Base-by-base conservation (phyloP, 2,888 invertebrate genomes). In the Aphidoletes aphidimyza region DNA sequence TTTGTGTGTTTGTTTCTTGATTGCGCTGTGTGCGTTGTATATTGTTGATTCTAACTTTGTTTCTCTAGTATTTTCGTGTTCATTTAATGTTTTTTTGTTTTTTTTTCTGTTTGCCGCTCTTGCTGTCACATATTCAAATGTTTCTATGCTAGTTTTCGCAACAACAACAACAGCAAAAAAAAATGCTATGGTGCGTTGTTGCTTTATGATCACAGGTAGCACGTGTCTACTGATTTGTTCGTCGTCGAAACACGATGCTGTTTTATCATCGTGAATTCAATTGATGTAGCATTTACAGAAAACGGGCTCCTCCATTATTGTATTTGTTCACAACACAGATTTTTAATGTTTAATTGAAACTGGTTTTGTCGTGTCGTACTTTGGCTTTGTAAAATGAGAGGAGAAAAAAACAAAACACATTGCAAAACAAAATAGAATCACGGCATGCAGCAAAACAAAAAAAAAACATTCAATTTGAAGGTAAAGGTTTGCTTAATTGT, bases 381-480 rank as follows among this genome's bases (percentile, higher is more conserved):
- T n/a, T 37, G 6, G 37, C 37, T 9, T 37, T 81, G 37, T 6
- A 37, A 81, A 19, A 14, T 6, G 0, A n/a, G 22, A 22, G 19
- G n/a, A 37, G 37, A 37, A n/a, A 37, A 5, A 3, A n/a, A n/a
- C n/a, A 81, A 37, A 37, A 37, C 14, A 69, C 59, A 26, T 59
- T 59, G 36, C 26, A 81, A 81, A n/a, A n/a, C n/a, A n/a, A n/a
- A n/a, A n/a, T n/a, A n/a, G n/a, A n/a, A n/a, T n/a, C n/a, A n/a
- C n/a, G n/a, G n/a, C n/a, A n/a, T n/a, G n/a, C n/a, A n/a, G n/a
- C n/a, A n/a, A n/a, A n/a, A n/a, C n/a, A n/a, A n/a, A 2, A 78
- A 81, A 81, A 81, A 81, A 81, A 37, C 81, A 81, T 81, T 81
- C 81, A 81, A 37, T 81, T n/a, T 22, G 81, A 81, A 81, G 81